These are phyloP conservation scores for Muntiacus reevesi DNA, from an alignment of 2,113 vertebrate genomes.

Conservation along the genomic window DNA sequence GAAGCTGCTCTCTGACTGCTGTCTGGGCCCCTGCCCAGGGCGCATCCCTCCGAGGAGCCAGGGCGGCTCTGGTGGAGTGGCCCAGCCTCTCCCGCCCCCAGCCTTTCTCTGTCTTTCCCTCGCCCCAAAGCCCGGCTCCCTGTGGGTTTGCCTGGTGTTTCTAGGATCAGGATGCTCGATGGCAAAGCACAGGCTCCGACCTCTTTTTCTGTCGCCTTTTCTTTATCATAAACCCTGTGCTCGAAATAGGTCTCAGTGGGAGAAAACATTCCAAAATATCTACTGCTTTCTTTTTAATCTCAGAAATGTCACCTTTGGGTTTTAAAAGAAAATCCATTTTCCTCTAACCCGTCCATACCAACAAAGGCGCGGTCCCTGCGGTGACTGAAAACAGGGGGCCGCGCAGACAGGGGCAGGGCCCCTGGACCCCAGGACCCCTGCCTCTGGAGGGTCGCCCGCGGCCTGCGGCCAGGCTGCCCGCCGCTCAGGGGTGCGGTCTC, in stretches of 20 bases:
- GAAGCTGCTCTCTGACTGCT: neutral
- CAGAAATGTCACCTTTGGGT: neutral
- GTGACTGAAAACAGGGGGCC: neutral
- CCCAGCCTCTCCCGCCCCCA: neutral
- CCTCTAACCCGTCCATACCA: neutral
- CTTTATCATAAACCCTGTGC: neutral
- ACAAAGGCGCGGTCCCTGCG: neutral
- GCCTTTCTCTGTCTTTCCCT: accelerated
- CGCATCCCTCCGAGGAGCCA: neutral
- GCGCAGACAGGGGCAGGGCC: neutral
- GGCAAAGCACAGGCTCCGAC: neutral
- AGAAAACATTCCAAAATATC: neutral
- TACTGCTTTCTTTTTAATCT: neutral
- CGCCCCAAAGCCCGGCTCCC: neutral
- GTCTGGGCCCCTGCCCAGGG: neutral
- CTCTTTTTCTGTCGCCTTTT: neutral
- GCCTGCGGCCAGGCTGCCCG: accelerated
- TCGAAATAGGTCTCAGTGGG: neutral
- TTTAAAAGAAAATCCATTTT: neutral
- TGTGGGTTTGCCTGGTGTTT: too few species aligned
- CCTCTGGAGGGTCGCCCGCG: accelerated
- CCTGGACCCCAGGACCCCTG: too few species aligned
- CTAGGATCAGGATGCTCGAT: neutral
- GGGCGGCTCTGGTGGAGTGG: accelerated
- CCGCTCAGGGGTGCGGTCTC: accelerated